phyloP scores from a whole-genome alignment of 2,797 vertebrate species.

The Salmo trutta region DNA sequence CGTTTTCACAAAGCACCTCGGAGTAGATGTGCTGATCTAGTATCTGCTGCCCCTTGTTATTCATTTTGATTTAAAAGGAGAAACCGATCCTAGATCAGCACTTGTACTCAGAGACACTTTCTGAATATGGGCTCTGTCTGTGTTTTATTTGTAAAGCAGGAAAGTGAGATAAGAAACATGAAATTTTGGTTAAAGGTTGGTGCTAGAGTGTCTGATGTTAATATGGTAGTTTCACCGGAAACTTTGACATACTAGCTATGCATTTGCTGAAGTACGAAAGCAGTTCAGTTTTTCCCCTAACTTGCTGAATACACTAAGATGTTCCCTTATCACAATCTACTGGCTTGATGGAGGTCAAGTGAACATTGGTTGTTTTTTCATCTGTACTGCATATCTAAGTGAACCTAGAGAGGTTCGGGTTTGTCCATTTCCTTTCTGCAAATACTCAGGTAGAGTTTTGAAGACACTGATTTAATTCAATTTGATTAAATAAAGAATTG shows the following conservation, averaged over 20 bases:
- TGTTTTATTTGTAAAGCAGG: background rate
- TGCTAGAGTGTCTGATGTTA: background rate
- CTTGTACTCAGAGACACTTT: too few relatives aligned
- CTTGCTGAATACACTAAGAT: slow-evolving; percentile 8
- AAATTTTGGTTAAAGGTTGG: background rate
- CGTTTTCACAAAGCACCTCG: background rate
- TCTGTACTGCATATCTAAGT: background rate
- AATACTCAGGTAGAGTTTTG: slow-evolving; percentile 21
- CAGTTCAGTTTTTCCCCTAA: background rate
- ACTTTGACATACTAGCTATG: background rate
- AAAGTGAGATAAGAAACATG: background rate
- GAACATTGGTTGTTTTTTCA: background rate
- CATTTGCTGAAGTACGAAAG: background rate
- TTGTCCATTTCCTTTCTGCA: slow-evolving; percentile 13
- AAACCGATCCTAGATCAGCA: too few relatives aligned
- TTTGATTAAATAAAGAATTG: background rate
- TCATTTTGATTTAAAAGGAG: background rate
- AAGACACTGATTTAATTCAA: slow-evolving; percentile 6
- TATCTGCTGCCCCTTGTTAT: background rate
- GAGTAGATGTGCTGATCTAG: background rate
- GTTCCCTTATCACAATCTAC: background rate
- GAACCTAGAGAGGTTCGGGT: background rate
- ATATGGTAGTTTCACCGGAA: background rate
- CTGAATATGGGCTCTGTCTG: background rate
- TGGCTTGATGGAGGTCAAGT: background rate